A percentile compares a stretch with the other conserved stretches of the same genome.
Conservation (phyloP, 2,888 invertebrate species). For the Sarcophaga caerulescens region DNA sequence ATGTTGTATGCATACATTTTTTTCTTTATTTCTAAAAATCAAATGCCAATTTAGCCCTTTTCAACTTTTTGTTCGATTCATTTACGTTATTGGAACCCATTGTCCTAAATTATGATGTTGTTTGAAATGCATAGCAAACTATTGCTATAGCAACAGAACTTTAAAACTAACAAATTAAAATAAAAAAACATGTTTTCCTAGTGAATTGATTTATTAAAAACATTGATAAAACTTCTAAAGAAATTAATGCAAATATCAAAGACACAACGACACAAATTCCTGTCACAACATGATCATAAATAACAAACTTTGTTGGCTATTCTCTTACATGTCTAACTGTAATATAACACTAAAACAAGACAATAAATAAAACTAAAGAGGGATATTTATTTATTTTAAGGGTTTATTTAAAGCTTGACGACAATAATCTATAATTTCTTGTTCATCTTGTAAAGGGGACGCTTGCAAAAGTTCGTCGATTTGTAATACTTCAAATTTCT, state of each 20-base stretch:
- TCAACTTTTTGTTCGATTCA: neutral
- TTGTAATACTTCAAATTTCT: constrained; percentile 83
- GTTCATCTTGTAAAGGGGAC: constrained; percentile 61
- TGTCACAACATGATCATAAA: neutral
- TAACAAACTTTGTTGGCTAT: neutral
- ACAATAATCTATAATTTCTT: constrained; percentile 74
- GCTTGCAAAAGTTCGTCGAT: constrained; percentile 84
- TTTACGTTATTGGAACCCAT: constrained; percentile 12
- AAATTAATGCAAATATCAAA: constrained; percentile 15
- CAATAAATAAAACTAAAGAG: too few relatives aligned
- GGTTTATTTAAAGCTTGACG: constrained; percentile 74
- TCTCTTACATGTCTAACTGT: constrained; percentile 20
- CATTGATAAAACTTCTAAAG: constrained; percentile 54
- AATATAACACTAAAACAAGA: neutral
- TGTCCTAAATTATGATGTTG: constrained; percentile 44
- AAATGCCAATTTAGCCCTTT: constrained; percentile 8
- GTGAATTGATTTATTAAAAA: constrained; percentile 35
- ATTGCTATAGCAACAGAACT: constrained; percentile 51
- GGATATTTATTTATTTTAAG: constrained; percentile 66
- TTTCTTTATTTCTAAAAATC: neutral
- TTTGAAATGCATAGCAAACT: constrained; percentile 40
- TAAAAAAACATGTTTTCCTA: neutral
- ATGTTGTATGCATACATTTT: too few relatives aligned
- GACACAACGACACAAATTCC: neutral
- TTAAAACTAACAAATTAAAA: neutral